Conservation (phyloP, 2,113 vertebrate species). For the Mionectes macconnelli region DNA sequence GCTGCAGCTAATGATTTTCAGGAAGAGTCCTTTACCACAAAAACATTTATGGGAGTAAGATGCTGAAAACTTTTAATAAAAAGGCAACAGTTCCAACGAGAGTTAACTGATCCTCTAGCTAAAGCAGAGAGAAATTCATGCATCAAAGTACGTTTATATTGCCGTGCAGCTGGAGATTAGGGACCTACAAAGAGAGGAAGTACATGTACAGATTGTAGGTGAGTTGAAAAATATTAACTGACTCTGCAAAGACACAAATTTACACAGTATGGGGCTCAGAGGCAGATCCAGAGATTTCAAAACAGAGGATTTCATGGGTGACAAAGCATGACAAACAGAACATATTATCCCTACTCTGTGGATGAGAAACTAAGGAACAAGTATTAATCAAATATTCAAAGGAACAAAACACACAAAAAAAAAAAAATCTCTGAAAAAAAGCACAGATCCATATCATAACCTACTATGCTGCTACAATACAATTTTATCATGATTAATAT, state of each 20-base stretch:
- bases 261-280: background rate
- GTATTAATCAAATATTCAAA: background rate
- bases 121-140: background rate
- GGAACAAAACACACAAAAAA: background rate
- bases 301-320: background rate
- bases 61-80: background rate
- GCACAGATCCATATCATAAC: background rate
- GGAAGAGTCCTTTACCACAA: background rate
- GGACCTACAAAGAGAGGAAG: background rate
- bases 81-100: background rate
- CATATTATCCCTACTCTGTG: rapidly evolving
- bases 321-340: background rate
- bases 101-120: background rate
- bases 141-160: rapidly evolving
- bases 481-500: background rate
- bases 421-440: background rate
- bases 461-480: background rate
- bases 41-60: background rate
- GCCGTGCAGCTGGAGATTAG: background rate
- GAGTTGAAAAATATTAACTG: background rate
- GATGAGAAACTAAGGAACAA: background rate
- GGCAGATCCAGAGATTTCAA: background rate
- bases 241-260: background rate
- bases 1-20: background rate
- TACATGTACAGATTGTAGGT: background rate